A percentile compares a stretch with the other conserved stretches of the same genome.
phyloP scores from a whole-genome alignment of 2,888 invertebrate genomes.

The Hermodice carunculata region DNA sequence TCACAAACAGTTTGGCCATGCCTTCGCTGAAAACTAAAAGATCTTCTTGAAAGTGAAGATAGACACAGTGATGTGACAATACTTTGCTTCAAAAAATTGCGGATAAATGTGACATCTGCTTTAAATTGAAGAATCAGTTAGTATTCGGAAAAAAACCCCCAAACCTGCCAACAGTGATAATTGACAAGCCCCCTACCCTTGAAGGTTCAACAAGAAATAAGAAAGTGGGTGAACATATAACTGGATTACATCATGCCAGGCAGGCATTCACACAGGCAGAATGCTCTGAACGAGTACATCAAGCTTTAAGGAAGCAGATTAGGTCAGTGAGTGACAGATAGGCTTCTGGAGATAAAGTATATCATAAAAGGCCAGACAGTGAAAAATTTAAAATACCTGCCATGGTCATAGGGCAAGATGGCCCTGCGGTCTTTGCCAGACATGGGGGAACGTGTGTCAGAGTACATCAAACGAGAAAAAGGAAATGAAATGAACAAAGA shows the following conservation, averaged over 20 bases:
- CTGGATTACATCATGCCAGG: slow-evolving; percentile 11
- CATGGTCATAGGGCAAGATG: slow-evolving; percentile 41
- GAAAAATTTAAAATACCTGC: too few species aligned
- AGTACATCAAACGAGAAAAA: slow-evolving; percentile 31
- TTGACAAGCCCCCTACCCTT: slow-evolving; percentile 21
- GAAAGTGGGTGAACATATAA: slow-evolving; percentile 16
- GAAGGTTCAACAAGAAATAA: slow-evolving; percentile 16
- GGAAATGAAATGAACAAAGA: background rate
- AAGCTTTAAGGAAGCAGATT: slow-evolving; percentile 20
- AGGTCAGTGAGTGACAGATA: slow-evolving; percentile 7
- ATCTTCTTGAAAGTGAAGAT: slow-evolving; percentile 18
- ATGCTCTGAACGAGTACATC: slow-evolving; percentile 16
- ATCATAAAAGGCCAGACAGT: slow-evolving; percentile 36
- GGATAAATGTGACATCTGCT: slow-evolving; percentile 11
- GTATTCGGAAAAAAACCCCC: slow-evolving; percentile 24
- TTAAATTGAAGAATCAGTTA: slow-evolving; percentile 11
- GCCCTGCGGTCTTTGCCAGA: slow-evolving; percentile 38
- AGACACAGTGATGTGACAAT: slow-evolving; percentile 13
- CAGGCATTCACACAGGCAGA: slow-evolving; percentile 14
- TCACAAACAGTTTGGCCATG: slow-evolving; percentile 44
- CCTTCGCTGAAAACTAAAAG: slow-evolving; percentile 24
- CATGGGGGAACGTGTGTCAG: slow-evolving; percentile 37
- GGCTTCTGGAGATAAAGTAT: slow-evolving; percentile 28
- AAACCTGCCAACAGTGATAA: slow-evolving; percentile 17
- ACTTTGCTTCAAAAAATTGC: background rate